A percentile compares a stretch with the other conserved stretches of the same genome.
phyloP scores from a whole-genome alignment of 1,140 invertebrate species.

The Drosophila busckii region DNA sequence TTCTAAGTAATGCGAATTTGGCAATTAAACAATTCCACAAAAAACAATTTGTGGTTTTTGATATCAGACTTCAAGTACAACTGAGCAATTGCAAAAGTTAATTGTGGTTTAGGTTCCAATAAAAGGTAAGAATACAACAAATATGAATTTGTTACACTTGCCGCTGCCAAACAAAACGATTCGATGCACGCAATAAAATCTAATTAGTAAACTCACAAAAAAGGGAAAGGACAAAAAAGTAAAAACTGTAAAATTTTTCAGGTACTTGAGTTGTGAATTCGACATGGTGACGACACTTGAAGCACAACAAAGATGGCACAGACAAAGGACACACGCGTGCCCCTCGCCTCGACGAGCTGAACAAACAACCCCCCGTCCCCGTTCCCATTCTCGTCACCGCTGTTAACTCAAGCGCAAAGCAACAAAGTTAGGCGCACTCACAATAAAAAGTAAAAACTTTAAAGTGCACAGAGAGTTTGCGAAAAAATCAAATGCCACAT shows the following conservation, averaged over 20 bases:
- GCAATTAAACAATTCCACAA: too few species aligned
- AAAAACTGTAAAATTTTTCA: constrained; percentile 59
- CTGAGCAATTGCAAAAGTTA: too few species aligned
- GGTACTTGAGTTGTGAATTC: constrained; percentile 59
- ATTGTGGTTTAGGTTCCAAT: background rate
- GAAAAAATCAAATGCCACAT: constrained; percentile 70
- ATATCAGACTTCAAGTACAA: too few species aligned
- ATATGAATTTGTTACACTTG: constrained; percentile 58
- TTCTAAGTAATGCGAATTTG: too few species aligned
- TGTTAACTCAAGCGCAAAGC: constrained; percentile 65
- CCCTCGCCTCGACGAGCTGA: constrained; percentile 14
- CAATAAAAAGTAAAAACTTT: constrained; percentile 25
- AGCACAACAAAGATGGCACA: constrained; percentile 63
- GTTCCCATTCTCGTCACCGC: constrained; percentile 13
- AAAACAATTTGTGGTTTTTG: too few species aligned
- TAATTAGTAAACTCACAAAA: constrained; percentile 60
- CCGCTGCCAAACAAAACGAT: constrained; percentile 49
- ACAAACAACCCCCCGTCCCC: constrained; percentile 39
- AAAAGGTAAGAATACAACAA: constrained; percentile 21
- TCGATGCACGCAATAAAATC: constrained; percentile 66
- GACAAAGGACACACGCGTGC: constrained; percentile 66
- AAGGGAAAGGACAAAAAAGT: constrained; percentile 5
- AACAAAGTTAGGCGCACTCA: constrained; percentile 23
- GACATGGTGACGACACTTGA: constrained; percentile 69
- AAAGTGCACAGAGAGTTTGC: constrained; percentile 38